Conservation (phyloP, 2,888 invertebrate species). For the Charanyca ferruginea region DNA sequence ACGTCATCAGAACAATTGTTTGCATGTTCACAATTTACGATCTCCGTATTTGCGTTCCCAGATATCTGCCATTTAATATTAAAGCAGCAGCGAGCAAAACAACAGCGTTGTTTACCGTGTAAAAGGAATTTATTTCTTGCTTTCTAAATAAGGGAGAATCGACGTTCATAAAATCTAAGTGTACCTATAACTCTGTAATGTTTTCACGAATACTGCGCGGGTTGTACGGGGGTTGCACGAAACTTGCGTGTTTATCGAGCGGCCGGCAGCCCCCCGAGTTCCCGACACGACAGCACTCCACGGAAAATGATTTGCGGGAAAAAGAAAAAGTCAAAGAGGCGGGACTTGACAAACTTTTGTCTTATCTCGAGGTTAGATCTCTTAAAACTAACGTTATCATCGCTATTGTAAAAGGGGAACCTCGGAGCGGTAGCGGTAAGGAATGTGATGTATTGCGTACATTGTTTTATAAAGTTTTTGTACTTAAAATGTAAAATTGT, state of each 20-base stretch:
- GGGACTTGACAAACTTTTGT: conserved; percentile 44
- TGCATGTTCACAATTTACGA: conserved; percentile 34
- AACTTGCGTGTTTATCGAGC: conserved; percentile 56
- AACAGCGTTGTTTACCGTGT: conserved; percentile 56
- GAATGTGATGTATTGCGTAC: conserved; percentile 23
- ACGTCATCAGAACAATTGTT: conserved; percentile 35
- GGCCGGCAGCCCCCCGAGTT: neutral
- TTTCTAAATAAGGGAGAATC: conserved; percentile 60
- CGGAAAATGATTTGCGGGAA: conserved; percentile 44
- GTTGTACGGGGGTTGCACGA: conserved; percentile 29
- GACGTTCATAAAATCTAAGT: conserved; percentile 60
- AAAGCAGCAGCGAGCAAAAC: conserved; percentile 42
- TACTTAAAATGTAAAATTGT: neutral
- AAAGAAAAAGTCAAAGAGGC: conserved; percentile 36
- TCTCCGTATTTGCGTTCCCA: conserved; percentile 35
- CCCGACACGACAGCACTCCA: conserved; percentile 50
- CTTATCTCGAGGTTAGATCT: conserved; percentile 48
- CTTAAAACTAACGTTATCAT: conserved; percentile 32
- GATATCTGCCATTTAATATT: conserved; percentile 51
- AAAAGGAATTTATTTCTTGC: conserved; percentile 57
- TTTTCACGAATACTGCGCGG: conserved; percentile 50
- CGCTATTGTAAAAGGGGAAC: conserved; percentile 25
- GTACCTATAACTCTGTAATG: conserved; percentile 58
- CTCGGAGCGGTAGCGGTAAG: neutral
- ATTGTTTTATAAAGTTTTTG: conserved; percentile 13